A percentile compares a stretch with the other conserved stretches of the same genome.
phyloP scores from a whole-genome alignment of 1,140 invertebrate species.

The Plutomurus gul region DNA sequence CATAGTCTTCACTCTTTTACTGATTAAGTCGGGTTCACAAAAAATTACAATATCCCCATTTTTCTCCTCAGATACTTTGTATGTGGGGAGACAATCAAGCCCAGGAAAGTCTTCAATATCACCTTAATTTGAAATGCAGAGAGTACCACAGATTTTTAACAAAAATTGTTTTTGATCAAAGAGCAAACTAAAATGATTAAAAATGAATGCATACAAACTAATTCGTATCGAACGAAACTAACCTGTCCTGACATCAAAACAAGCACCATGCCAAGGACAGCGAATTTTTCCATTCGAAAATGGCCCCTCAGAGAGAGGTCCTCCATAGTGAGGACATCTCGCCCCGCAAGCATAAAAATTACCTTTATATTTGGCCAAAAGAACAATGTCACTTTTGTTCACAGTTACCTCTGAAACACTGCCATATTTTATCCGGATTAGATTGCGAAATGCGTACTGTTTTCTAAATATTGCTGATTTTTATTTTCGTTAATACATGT shows the following conservation, averaged over 20 bases:
- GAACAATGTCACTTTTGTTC: constrained; percentile 60
- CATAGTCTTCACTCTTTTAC: background rate
- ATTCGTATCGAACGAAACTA: no score
- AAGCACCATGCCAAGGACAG: constrained; percentile 96
- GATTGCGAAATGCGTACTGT: no score
- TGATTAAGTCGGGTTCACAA: background rate
- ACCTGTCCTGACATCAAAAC: constrained; percentile 87
- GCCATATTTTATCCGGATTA: no score
- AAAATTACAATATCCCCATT: background rate
- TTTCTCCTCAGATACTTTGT: constrained; percentile 60
- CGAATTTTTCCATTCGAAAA: constrained; percentile 81
- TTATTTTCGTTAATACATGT: no score
- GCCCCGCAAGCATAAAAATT: constrained; percentile 78
- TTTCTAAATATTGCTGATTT: no score
- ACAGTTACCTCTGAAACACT: background rate
- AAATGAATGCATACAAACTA: no score
- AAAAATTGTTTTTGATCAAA: no score
- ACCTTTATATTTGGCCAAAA: constrained; percentile 80
- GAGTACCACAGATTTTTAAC: background rate
- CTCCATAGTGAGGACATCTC: constrained; percentile 93
- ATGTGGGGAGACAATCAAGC: constrained; percentile 71
- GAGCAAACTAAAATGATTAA: no score
- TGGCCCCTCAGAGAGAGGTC: constrained; percentile 78
- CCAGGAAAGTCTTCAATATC: background rate
- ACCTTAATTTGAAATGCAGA: background rate